Evolutionary conservation across 2,113 vertebrate genomes (phyloP).

Genomic region (Macaca fascicularis): DNA sequence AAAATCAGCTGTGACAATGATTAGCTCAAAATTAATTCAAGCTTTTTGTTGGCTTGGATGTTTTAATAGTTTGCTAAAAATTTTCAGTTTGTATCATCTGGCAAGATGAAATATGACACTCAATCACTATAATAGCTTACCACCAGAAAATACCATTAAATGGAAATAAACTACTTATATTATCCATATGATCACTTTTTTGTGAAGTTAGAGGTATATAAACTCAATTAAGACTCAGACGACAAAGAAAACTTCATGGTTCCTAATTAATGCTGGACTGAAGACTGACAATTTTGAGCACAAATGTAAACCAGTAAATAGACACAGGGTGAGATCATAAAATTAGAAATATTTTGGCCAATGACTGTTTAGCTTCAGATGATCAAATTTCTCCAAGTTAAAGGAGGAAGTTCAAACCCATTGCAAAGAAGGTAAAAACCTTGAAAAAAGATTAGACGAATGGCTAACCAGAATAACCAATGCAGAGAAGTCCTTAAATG

Average conservation of each 20-base stretch:
- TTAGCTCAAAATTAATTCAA: constrained; percentile 36
- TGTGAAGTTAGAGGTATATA: constrained; percentile 31
- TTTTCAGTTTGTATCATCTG: constrained; percentile 45
- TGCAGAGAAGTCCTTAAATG: too few relatives aligned
- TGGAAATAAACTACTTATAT: constrained; percentile 42
- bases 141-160: background rate
- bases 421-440: too few relatives aligned
- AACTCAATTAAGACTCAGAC: constrained; percentile 31
- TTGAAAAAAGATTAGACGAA: too few relatives aligned
- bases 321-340: background rate
- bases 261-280: constrained; percentile 46
- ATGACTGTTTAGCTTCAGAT: background rate
- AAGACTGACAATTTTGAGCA: constrained; percentile 37
- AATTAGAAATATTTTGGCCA: constrained; percentile 46
- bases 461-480: too few relatives aligned
- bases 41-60: background rate
- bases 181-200: background rate
- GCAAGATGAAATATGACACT: constrained; percentile 41
- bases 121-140: constrained; percentile 2
- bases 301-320: constrained; percentile 32
- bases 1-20: constrained; percentile 27
- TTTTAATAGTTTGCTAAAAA: constrained; percentile 38
- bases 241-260: background rate
- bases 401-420: too few relatives aligned
- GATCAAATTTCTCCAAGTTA: too few relatives aligned